These are phyloP conservation scores for Lagria hirta DNA, from an alignment of 2,888 invertebrate species.

Conservation along the genomic window DNA sequence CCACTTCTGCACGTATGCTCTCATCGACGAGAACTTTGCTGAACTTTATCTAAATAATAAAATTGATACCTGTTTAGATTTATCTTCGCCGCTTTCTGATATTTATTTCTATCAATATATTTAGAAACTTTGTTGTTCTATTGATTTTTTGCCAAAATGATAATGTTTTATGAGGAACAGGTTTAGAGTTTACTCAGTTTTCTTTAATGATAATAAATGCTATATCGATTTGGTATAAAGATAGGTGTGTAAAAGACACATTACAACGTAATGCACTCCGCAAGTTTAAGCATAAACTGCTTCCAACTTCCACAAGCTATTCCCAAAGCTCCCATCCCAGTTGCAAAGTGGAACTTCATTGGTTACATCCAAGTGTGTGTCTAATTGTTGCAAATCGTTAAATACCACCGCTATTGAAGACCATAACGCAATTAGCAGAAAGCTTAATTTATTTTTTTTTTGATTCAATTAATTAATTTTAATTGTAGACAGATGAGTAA, in stretches of 20 bases:
- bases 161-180: too few relatives aligned
- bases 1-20: too few relatives aligned
- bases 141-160: too few relatives aligned
- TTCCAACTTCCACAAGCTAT: conserved; percentile 19
- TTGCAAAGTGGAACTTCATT: conserved; percentile 18
- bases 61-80: too few relatives aligned
- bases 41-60: too few relatives aligned
- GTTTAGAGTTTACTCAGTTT: too few relatives aligned
- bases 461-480: conserved; percentile 21
- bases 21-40: too few relatives aligned
- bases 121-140: too few relatives aligned
- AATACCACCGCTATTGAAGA: conserved; percentile 14
- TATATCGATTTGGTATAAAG: conserved; percentile 23
- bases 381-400: conserved; percentile 23
- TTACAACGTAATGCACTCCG: conserved; percentile 28
- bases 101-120: too few relatives aligned
- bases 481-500: conserved; percentile 18
- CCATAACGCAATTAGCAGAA: too few relatives aligned
- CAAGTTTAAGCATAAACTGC: conserved; percentile 26
- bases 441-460: too few relatives aligned
- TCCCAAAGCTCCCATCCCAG: conserved; percentile 22
- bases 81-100: too few relatives aligned
- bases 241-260: conserved; percentile 24
- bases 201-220: conserved; percentile 18
- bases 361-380: conserved; percentile 18